Conservation (phyloP, 2,797 vertebrate genomes). For the Phataginus tricuspis region DNA sequence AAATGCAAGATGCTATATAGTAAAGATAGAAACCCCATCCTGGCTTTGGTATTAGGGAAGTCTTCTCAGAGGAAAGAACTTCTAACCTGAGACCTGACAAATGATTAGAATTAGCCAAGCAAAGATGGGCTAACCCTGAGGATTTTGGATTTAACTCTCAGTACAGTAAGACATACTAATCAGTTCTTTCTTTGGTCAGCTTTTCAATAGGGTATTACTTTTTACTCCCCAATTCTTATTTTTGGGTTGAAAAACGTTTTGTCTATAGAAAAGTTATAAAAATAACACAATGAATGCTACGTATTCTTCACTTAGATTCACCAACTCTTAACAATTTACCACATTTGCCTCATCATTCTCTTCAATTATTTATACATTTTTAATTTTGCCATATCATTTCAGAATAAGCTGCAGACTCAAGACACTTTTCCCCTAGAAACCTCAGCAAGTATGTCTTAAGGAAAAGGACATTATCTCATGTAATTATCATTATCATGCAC, state of each 20-base stretch:
- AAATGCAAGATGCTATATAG: background rate
- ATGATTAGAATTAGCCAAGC: background rate
- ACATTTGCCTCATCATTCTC: background rate
- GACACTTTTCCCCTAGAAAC: too few relatives aligned
- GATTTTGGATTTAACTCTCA: background rate
- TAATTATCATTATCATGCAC: background rate
- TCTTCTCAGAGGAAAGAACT: background rate
- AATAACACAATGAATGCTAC: background rate
- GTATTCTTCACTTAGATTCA: background rate
- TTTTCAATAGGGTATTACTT: background rate
- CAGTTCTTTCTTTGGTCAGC: background rate
- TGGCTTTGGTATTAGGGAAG: background rate
- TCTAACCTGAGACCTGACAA: background rate
- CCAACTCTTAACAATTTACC: background rate
- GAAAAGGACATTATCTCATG: background rate
- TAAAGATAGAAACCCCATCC: background rate
- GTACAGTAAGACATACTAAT: background rate
- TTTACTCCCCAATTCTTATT: background rate
- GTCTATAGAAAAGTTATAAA: background rate
- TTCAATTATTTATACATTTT: background rate
- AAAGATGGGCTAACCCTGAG: background rate
- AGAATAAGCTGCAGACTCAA: background rate
- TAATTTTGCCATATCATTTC: background rate
- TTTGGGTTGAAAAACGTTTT: background rate
- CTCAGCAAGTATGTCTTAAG: background rate